Conservation (phyloP, 2,888 invertebrate genomes). For the Hyles lineata region DNA sequence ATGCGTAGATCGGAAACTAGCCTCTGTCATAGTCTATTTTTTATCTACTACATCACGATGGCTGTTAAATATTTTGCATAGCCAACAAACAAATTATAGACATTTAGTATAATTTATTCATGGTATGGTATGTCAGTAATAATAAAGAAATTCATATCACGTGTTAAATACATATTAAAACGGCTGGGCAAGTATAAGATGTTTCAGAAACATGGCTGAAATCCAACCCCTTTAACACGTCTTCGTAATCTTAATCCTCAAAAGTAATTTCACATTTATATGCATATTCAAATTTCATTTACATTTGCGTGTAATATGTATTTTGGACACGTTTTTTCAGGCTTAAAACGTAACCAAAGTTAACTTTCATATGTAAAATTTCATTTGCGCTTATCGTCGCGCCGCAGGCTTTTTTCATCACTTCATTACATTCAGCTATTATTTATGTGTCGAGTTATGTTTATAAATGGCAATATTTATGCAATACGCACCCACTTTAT, state of each 20-base stretch:
- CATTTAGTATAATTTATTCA: too few species aligned
- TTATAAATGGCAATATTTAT: constrained; percentile 43
- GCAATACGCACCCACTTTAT: constrained; percentile 40
- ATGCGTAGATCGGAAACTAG: too few species aligned
- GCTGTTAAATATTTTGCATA: too few species aligned
- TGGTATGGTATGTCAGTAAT: background rate
- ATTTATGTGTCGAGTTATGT: constrained; percentile 35
- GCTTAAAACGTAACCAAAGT: constrained; percentile 22
- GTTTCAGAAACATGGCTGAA: background rate
- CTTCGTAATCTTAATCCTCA: background rate
- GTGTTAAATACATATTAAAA: background rate
- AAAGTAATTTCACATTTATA: constrained; percentile 23
- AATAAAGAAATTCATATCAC: background rate
- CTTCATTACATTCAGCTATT: constrained; percentile 31
- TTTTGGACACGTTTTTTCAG: constrained; percentile 20
- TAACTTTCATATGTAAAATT: constrained; percentile 24
- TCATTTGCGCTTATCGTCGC: constrained; percentile 23
- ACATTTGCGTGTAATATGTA: constrained; percentile 16
- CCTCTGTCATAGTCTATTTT: too few species aligned
- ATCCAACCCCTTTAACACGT: background rate
- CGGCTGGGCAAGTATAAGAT: background rate
- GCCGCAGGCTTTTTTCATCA: constrained; percentile 27
- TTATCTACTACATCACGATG: too few species aligned
- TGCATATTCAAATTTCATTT: constrained; percentile 10
- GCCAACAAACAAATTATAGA: too few species aligned